Conservation (phyloP, 2,797 vertebrate genomes). For the Spatula clypeata region DNA sequence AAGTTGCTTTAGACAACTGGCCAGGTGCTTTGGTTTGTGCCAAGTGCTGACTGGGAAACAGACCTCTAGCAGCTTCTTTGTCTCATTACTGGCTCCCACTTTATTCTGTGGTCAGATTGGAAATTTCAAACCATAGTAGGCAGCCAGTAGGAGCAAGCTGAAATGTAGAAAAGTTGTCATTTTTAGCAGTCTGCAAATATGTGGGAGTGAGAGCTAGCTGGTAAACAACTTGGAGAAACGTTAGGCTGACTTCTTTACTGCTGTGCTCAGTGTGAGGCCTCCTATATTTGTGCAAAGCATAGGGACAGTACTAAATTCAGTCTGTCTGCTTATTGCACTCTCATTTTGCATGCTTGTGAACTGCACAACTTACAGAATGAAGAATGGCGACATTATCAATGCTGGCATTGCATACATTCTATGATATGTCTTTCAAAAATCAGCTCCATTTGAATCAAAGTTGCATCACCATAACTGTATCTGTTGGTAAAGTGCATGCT, state of each 20-base stretch:
- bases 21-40: neutral
- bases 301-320: neutral
- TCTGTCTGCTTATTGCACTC: neutral
- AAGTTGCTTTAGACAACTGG: neutral
- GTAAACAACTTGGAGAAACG: neutral
- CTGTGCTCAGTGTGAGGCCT: neutral
- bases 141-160: neutral
- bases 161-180: neutral
- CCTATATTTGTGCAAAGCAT: neutral
- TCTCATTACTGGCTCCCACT: neutral
- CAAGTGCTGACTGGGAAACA: neutral
- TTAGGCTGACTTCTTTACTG: neutral
- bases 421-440: neutral
- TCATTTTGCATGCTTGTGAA: accelerated
- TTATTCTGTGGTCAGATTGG: neutral
- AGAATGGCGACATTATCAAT: accelerated
- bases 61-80: neutral
- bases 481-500: neutral
- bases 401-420: neutral
- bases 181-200: constrained; percentile 14
- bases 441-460: neutral
- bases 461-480: neutral
- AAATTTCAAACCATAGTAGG: neutral
- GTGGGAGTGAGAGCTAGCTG: neutral
- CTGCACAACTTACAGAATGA: accelerated